These are phyloP conservation scores for Parasteatoda lunata DNA, from an alignment of 2,888 invertebrate species.

Conservation along the genomic window DNA sequence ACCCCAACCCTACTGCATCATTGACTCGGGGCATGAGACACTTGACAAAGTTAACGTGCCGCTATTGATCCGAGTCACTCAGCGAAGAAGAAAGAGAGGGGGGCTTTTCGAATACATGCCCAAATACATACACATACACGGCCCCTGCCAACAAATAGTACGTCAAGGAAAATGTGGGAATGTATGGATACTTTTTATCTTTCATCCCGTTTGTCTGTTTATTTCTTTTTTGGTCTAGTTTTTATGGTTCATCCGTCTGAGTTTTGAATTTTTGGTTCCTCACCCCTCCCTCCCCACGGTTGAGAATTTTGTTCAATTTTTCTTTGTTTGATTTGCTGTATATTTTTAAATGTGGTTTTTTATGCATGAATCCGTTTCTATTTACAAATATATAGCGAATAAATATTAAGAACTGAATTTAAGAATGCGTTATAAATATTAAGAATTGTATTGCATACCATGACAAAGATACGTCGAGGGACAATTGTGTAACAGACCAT, in stretches of 20 bases:
- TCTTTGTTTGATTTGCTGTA: too few relatives aligned
- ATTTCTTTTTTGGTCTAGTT: neutral
- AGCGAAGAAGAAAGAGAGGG: slow-evolving; percentile 4
- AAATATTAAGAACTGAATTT: too few relatives aligned
- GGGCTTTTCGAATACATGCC: slow-evolving; percentile 23
- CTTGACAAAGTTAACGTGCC: slow-evolving; percentile 68
- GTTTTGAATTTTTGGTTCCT: slow-evolving; percentile 6
- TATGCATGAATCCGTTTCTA: too few relatives aligned
- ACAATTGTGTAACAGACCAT: too few relatives aligned
- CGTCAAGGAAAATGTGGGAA: slow-evolving; percentile 48
- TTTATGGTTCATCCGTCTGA: slow-evolving; percentile 20
- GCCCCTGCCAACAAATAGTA: slow-evolving; percentile 48
- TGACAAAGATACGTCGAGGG: too few relatives aligned
- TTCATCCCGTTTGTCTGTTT: neutral
- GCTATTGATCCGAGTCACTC: slow-evolving; percentile 64
- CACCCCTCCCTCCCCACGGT: neutral
- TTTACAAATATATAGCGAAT: too few relatives aligned
- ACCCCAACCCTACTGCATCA: slow-evolving; percentile 66
- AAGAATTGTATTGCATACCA: too few relatives aligned
- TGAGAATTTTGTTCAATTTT: too few relatives aligned
- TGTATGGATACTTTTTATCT: slow-evolving; percentile 59
- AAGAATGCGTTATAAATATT: too few relatives aligned
- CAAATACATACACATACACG: slow-evolving; percentile 44
- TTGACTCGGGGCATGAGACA: slow-evolving; percentile 67
- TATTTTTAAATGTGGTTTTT: too few relatives aligned